Percentiles rank a stretch among this genome's conserved stretches.
These are phyloP conservation scores for Sciurus vulgaris DNA, from an alignment of 2,797 vertebrate species.

Conservation along the genomic window DNA sequence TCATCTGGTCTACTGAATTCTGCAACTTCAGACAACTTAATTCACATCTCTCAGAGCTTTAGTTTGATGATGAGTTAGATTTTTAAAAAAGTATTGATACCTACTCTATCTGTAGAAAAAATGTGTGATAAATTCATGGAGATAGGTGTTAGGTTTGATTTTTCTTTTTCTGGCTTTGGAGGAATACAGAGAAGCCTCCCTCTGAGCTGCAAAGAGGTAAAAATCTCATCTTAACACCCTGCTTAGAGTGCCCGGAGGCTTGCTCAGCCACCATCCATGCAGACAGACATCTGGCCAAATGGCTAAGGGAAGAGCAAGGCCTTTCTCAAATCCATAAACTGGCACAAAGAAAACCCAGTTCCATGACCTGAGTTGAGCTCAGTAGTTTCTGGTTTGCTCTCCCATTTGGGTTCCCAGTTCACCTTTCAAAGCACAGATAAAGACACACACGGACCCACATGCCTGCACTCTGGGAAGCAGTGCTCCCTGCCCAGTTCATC, in stretches of 20 bases:
- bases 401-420: neutral
- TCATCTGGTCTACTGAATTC: neutral
- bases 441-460: neutral
- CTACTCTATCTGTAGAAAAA: neutral
- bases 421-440: neutral
- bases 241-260: neutral
- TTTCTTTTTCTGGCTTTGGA: neutral
- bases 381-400: neutral
- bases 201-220: neutral
- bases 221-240: neutral
- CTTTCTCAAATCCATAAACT: neutral
- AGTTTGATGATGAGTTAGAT: neutral
- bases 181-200: neutral
- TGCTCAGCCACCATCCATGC: neutral
- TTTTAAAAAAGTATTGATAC: neutral
- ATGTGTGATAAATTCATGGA: neutral
- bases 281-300: neutral
- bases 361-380: neutral
- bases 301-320: neutral
- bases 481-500: neutral
- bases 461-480: neutral
- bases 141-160: neutral
- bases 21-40: neutral
- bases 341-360: neutral
- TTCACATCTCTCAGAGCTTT: conserved; percentile 21